Percentiles rank a stretch among this genome's conserved stretches.
Evolutionary conservation across 2,113 vertebrate genomes (phyloP).

Genomic region (Oxyura jamaicensis): DNA sequence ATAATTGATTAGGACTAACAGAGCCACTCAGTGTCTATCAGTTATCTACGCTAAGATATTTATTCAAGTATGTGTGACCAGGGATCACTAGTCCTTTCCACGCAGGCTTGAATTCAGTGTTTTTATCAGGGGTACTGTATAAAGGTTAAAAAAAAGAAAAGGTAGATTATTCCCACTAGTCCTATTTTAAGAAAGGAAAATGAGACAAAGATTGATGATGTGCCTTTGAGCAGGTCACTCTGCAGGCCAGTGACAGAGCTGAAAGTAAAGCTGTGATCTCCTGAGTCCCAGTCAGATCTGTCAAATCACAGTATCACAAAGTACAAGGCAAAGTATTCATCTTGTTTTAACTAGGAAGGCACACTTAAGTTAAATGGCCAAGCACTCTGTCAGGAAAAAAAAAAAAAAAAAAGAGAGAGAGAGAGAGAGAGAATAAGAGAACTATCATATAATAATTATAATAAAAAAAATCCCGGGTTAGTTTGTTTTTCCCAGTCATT

Average conservation of each 20-base stretch:
- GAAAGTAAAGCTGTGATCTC: neutral
- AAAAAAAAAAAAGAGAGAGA: neutral
- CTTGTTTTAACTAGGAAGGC: neutral
- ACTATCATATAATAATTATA: neutral
- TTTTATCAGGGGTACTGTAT: neutral
- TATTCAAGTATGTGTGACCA: neutral
- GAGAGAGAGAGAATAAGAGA: neutral
- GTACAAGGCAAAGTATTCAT: neutral
- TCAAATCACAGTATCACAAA: neutral
- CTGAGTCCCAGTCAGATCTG: neutral
- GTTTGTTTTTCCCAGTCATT: neutral
- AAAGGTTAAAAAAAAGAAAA: neutral
- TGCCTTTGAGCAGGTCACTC: neutral
- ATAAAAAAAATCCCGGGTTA: neutral
- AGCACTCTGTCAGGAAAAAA: neutral
- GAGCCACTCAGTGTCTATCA: neutral
- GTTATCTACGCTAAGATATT: neutral
- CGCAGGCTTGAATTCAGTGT: neutral
- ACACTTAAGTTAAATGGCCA: neutral
- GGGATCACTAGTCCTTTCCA: neutral
- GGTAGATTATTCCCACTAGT: neutral
- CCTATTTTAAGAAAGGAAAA: neutral
- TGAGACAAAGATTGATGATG: neutral
- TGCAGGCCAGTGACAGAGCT: neutral
- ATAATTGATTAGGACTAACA: neutral